Evolutionary conservation across 2,888 invertebrate species (phyloP).

Genomic region (Anarsia innoxiella): DNA sequence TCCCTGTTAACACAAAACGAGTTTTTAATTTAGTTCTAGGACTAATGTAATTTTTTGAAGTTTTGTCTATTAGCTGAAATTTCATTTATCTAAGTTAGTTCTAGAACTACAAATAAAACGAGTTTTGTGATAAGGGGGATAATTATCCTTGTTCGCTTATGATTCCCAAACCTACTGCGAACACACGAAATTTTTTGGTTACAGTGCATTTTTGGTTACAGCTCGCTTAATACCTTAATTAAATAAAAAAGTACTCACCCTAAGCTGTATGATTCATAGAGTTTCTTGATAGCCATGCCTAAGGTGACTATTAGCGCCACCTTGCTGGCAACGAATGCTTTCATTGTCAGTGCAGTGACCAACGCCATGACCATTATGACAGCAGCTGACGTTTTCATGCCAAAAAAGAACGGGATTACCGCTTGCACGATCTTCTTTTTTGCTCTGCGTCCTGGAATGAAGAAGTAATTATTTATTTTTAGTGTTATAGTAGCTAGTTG

Average conservation of each 20-base stretch:
- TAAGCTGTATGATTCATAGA: constrained; percentile 74
- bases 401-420: constrained; percentile 79
- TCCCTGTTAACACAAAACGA: no score
- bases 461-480: no score
- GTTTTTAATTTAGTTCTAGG: no score
- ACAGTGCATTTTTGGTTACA: no score
- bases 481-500: not conserved
- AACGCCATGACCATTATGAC: constrained; percentile 77
- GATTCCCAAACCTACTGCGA: no score
- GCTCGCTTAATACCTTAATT: not conserved
- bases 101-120: no score
- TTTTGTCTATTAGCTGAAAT: no score
- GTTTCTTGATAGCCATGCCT: constrained; percentile 75
- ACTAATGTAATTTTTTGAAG: no score
- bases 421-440: constrained; percentile 78
- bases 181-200: no score
- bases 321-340: constrained; percentile 82
- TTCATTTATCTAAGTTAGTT: no score
- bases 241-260: constrained; percentile 43
- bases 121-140: no score
- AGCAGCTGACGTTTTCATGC: constrained; percentile 80
- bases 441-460: constrained; percentile 55
- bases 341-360: constrained; percentile 78
- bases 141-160: no score
- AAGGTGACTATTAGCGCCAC: constrained; percentile 79